These are phyloP conservation scores for Tenthredo notha DNA, from an alignment of 2,888 invertebrate genomes.

Conservation along the genomic window DNA sequence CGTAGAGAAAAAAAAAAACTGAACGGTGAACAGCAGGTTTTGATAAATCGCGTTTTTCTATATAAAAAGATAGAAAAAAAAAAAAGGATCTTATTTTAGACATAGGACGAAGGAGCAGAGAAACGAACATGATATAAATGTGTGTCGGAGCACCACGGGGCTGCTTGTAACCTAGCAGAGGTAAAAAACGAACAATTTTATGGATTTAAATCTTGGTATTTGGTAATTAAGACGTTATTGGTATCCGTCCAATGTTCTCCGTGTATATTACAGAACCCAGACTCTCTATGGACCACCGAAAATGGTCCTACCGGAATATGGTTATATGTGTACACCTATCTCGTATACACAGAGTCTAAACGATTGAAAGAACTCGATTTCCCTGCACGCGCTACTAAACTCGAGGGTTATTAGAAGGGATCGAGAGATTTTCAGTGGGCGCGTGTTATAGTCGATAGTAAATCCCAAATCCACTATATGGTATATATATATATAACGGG, in stretches of 20 bases:
- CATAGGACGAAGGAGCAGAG: background rate
- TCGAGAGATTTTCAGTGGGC: conserved; percentile 10
- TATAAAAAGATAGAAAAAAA: background rate
- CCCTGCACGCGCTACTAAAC: background rate
- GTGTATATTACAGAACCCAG: background rate
- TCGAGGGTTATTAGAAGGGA: conserved; percentile 8
- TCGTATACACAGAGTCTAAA: background rate
- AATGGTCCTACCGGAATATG: conserved; percentile 13
- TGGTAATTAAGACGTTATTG: conserved; percentile 54
- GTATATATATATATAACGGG: background rate
- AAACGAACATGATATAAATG: background rate
- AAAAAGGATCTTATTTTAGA: background rate
- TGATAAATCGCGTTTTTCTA: background rate
- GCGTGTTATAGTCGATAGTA: conserved; percentile 12
- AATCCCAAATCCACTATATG: background rate
- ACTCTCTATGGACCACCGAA: conserved; percentile 30
- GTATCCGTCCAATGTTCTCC: background rate
- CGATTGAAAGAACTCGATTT: conserved; percentile 18
- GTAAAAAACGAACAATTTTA: conserved; percentile 4
- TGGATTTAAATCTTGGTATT: conserved; percentile 46
- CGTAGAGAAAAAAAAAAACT: too few relatives aligned
- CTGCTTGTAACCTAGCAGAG: background rate
- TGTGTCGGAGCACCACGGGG: background rate
- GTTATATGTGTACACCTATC: background rate
- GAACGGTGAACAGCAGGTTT: background rate